A percentile compares a stretch with the other conserved stretches of the same genome.
These are phyloP conservation scores for Drosophila fuyamai DNA, from an alignment of 1,140 invertebrate species.

Conservation along the genomic window DNA sequence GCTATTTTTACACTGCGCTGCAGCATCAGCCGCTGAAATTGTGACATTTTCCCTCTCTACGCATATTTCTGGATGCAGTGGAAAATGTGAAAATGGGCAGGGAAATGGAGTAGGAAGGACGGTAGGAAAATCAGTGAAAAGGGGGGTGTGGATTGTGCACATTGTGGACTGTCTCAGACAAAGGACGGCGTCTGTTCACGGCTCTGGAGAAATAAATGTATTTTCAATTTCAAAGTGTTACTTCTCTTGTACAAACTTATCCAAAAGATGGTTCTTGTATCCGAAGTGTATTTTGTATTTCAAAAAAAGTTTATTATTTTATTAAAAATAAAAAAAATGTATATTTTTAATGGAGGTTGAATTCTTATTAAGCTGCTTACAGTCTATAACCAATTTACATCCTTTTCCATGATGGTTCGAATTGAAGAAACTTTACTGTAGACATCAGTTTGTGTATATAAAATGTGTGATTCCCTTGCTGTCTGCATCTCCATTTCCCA, in stretches of 20 bases:
- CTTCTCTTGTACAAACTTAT: neutral
- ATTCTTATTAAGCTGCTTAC: too few relatives aligned
- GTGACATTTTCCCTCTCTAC: constrained; percentile 71
- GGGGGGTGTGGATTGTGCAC: constrained; percentile 3
- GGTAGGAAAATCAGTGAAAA: constrained; percentile 1
- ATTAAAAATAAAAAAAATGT: too few relatives aligned
- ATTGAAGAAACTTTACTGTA: neutral
- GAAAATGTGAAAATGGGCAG: constrained; percentile 9
- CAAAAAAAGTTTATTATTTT: too few relatives aligned
- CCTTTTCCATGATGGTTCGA: too few relatives aligned
- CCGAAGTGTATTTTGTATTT: too few relatives aligned
- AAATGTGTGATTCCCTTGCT: constrained; percentile 9
- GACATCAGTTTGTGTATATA: neutral
- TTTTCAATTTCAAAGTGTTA: constrained; percentile 61
- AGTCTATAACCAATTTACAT: too few relatives aligned
- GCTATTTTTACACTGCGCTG: constrained; percentile 67
- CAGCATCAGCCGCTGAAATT: constrained; percentile 59
- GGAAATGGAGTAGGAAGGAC: constrained; percentile 1
- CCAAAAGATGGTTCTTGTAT: too few relatives aligned
- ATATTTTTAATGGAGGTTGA: too few relatives aligned
- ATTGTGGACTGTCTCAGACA: constrained; percentile 13
- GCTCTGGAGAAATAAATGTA: constrained; percentile 47
- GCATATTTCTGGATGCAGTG: constrained; percentile 35
- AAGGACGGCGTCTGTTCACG: constrained; percentile 1
- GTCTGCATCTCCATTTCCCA: constrained; percentile 11